Evolutionary conservation across 2,797 vertebrate species (phyloP).

Genomic region (Scarus forsteni): DNA sequence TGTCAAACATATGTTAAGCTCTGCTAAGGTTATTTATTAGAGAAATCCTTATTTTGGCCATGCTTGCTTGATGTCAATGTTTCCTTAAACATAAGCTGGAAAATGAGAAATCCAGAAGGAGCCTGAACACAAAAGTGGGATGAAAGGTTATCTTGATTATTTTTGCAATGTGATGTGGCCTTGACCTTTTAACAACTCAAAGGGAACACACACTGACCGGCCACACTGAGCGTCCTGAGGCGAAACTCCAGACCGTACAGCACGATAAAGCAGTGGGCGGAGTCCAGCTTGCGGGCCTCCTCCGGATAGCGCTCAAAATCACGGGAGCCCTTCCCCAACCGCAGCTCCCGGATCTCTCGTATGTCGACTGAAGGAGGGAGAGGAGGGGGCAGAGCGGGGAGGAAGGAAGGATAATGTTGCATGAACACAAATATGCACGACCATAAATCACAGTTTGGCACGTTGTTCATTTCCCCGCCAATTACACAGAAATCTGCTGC

Average conservation of each 20-base stretch:
- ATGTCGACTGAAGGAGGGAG: slow-evolving; percentile 85
- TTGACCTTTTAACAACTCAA: background rate
- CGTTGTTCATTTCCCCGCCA: slow-evolving; percentile 51
- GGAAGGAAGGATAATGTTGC: slow-evolving; percentile 68
- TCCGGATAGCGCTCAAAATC: slow-evolving; percentile 92
- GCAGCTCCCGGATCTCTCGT: slow-evolving; percentile 91
- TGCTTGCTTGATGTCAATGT: too few species aligned
- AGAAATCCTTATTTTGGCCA: too few species aligned
- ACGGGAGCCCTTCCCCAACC: slow-evolving; percentile 88
- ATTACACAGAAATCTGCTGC: slow-evolving; percentile 54
- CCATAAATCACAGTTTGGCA: slow-evolving; percentile 70
- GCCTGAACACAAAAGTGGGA: background rate
- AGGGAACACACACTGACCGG: slow-evolving; percentile 76
- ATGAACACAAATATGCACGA: slow-evolving; percentile 70
- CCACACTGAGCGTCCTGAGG: slow-evolving; percentile 87
- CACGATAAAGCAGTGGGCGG: slow-evolving; percentile 89
- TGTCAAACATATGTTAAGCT: too few species aligned
- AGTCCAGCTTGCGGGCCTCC: slow-evolving; percentile 89
- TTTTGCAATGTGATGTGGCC: background rate
- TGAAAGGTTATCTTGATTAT: background rate
- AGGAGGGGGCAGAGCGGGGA: background rate
- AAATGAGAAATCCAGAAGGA: background rate
- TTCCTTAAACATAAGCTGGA: background rate
- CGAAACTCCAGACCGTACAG: slow-evolving; percentile 89
- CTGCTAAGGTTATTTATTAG: too few species aligned